Evolutionary conservation across 2,797 vertebrate species (phyloP).

Genomic region (Pangasius macronema): DNA sequence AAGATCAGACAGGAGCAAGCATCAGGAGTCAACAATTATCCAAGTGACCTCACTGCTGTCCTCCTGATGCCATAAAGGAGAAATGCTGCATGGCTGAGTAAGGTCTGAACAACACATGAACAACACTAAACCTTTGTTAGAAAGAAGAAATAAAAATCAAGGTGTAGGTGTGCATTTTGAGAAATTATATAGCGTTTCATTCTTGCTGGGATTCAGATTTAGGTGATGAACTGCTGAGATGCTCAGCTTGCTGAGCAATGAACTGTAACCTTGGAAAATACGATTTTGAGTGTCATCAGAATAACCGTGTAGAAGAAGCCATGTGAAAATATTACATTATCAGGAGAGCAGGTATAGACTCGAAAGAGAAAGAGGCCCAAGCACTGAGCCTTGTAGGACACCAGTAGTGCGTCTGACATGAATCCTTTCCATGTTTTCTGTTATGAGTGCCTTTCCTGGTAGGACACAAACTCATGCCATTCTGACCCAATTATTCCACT

Average conservation of each 20-base stretch:
- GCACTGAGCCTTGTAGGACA: not conserved
- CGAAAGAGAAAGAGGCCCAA: not conserved
- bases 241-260: not conserved
- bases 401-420: not conserved
- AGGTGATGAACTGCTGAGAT: not conserved
- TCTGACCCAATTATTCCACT: not conserved
- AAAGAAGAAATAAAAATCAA: not conserved
- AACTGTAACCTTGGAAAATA: not conserved
- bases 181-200: not conserved
- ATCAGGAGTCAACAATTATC: not conserved
- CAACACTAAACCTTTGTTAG: not conserved
- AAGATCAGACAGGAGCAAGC: not conserved
- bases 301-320: not conserved
- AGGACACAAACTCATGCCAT: not conserved
- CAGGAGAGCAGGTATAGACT: not conserved
- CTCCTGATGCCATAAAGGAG: not conserved
- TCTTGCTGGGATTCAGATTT: not conserved
- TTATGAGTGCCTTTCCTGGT: not conserved
- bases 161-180: not conserved
- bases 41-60: not conserved
- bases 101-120: not conserved
- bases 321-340: not conserved
- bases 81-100: not conserved
- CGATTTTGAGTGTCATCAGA: not conserved
- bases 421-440: not conserved